phyloP scores from a whole-genome alignment of 2,888 invertebrate genomes.

The Syrphus vitripennis region DNA sequence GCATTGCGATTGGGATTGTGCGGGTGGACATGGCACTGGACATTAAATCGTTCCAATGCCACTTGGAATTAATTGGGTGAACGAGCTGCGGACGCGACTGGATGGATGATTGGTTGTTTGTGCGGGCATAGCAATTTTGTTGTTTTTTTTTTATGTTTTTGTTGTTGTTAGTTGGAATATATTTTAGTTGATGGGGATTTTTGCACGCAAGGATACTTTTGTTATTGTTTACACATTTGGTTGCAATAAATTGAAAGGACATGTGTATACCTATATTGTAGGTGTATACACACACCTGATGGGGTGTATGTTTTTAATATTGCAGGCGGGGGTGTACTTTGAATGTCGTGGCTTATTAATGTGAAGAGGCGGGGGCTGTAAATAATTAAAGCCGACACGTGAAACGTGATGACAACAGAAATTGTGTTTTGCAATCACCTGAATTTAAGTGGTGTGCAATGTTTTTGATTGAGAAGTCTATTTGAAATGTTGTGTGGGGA shows the following conservation, averaged over 20 bases:
- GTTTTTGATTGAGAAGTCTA: background rate
- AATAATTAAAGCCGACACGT: conserved; percentile 27
- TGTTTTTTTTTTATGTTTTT: conserved; percentile 13
- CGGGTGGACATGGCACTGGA: conserved; percentile 33
- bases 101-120: conserved; percentile 65
- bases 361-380: background rate
- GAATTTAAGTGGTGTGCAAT: conserved; percentile 24
- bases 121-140: conserved; percentile 11
- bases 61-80: conserved; percentile 63
- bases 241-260: conserved; percentile 69
- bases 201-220: conserved; percentile 64
- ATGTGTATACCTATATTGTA: conserved; percentile 64
- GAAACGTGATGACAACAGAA: conserved; percentile 19
- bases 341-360: background rate
- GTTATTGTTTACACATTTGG: conserved; percentile 70
- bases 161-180: background rate
- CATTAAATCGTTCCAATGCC: conserved; percentile 58
- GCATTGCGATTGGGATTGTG: too few relatives aligned
- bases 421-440: conserved; percentile 25
- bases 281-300: too few relatives aligned
- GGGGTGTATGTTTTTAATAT: conserved; percentile 27
- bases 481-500: background rate
- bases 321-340: background rate
- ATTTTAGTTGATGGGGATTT: conserved; percentile 13
- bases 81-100: conserved; percentile 1